Base-by-base conservation (phyloP, 2,888 invertebrate species). In the Idaea straminata region DNA sequence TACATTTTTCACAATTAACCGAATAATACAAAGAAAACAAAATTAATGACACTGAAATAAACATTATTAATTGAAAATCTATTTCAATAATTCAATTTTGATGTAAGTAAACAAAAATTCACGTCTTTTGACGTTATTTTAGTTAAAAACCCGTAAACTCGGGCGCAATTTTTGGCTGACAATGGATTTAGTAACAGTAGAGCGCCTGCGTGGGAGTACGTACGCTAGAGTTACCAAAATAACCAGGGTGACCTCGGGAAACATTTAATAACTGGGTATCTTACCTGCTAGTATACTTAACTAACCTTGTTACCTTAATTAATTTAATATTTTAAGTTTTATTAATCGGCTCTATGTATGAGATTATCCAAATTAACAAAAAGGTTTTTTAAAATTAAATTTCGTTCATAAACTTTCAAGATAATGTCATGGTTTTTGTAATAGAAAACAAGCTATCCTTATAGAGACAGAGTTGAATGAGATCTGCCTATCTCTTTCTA, bases 141-240 rank as follows among this genome's bases (percentile, higher is more conserved):
- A 36, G 1, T 36, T 5, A 7, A 36, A 47, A 47, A 4, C 7
- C 10, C 13, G 10, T 47, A 13, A 47, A 47, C 47, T 47, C 47
- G 5, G 5, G 47, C 47, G 47, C 47, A 25, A 1, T 25, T 25
- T 25, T 25, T 25, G 25, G 25, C 25, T 7, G 47, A 47, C 47
- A 47, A 47, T 13, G 47, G 13, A 13, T 47, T 47, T 47, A 47
- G 25, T 3, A 2, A 1, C 2, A 25, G 25, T 25, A 25, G 13
- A 10, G 38, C 10, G 10, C 47, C 10, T 47, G 10, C 47, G 47
- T 47, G 10, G 47, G 47, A 47, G 47, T 47, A 47, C 2, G 6
- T 13, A 13, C 47, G 13, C 47, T 47, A 4, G 47, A 57, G 57
- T 38, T 63, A 35, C 59, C 34, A 61, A 63, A 61, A 57, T 65